A percentile compares a stretch with the other conserved stretches of the same genome.
Conservation (phyloP, 2,797 vertebrate genomes). For the Thripadectes ignobilis region DNA sequence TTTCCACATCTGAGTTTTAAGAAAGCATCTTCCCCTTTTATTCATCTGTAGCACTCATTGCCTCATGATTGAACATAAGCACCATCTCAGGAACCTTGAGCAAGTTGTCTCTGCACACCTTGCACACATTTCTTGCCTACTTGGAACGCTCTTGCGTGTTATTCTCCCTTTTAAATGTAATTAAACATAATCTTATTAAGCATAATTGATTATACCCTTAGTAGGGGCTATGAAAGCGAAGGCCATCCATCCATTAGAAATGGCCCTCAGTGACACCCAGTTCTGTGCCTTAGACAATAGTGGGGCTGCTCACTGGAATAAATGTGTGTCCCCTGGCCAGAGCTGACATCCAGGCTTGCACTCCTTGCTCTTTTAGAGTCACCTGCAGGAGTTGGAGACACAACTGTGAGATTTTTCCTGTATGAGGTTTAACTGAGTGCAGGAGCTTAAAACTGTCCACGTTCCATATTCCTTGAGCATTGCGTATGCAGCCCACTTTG, state of each 20-base stretch:
- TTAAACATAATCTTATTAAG: not conserved
- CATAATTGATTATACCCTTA: not conserved
- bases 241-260: not conserved
- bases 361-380: not conserved
- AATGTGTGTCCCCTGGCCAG: not conserved
- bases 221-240: not conserved
- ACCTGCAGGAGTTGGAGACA: not conserved
- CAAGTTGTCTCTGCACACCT: not conserved
- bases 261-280: not conserved
- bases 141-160: not conserved
- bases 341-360: not conserved
- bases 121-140: not conserved
- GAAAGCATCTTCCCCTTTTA: not conserved
- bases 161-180: not conserved
- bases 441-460: not conserved
- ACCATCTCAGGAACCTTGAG: not conserved
- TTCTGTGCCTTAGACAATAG: not conserved
- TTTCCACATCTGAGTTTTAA: not conserved
- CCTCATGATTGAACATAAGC: not conserved
- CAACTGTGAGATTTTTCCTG: not conserved
- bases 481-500: not conserved
- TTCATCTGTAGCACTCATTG: not conserved
- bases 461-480: not conserved
- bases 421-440: not conserved
- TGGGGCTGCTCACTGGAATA: not conserved